Conservation (phyloP, 2,888 invertebrate genomes). For the Sesia bembeciformis region DNA sequence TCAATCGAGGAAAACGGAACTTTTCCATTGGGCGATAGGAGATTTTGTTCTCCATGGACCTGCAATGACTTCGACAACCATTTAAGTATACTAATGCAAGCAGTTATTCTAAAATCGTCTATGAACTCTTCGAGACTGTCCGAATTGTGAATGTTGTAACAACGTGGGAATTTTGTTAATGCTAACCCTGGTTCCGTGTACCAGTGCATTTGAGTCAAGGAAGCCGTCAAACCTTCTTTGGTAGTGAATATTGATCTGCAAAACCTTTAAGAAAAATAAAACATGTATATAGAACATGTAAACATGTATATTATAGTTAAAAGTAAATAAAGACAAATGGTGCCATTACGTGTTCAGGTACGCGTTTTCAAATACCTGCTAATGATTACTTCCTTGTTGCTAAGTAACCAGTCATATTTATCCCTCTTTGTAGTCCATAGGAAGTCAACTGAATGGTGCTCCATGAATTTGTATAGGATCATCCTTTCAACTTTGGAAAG, state of each 20-base stretch:
- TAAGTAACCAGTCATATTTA: slow-evolving; percentile 81
- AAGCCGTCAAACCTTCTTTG: slow-evolving; percentile 89
- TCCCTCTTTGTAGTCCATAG: slow-evolving; percentile 93
- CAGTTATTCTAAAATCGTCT: slow-evolving; percentile 92
- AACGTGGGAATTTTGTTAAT: slow-evolving; percentile 87
- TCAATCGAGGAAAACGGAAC: slow-evolving; percentile 85
- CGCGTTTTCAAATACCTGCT: slow-evolving; percentile 47
- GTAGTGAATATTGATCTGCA: slow-evolving; percentile 92
- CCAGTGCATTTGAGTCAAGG: slow-evolving; percentile 89
- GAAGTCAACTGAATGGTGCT: slow-evolving; percentile 87
- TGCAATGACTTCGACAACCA: slow-evolving; percentile 79
- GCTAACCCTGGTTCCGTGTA: slow-evolving; percentile 87
- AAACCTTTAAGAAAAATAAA: slow-evolving; percentile 78
- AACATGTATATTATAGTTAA: neutral
- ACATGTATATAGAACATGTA: neutral
- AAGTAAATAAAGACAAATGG: no score
- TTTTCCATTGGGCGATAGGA: slow-evolving; percentile 76
- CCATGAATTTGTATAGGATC: slow-evolving; percentile 84
- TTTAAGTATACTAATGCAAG: slow-evolving; percentile 88
- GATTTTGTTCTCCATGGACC: slow-evolving; percentile 67
- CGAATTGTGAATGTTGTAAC: slow-evolving; percentile 86
- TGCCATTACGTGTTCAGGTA: no score
- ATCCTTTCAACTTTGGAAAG: slow-evolving; percentile 79
- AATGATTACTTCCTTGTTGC: slow-evolving; percentile 66
- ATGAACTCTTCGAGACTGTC: slow-evolving; percentile 89